A percentile compares a stretch with the other conserved stretches of the same genome.
phyloP scores from a whole-genome alignment of 1,140 invertebrate species.

The Periplaneta americana region DNA sequence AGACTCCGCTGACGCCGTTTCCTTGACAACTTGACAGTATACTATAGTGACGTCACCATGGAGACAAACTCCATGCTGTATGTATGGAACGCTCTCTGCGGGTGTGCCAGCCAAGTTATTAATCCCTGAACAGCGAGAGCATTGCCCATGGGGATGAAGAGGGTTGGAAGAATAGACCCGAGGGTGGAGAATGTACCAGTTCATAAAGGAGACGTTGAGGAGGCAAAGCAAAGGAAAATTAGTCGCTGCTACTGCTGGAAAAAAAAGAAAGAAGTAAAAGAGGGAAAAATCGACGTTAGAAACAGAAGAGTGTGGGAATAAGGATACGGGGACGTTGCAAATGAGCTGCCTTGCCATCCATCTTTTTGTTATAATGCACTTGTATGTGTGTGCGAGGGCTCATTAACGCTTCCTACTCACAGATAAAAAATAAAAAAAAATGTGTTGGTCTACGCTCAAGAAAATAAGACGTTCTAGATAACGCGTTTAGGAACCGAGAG shows the following conservation, averaged over 20 bases:
- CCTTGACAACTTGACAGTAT: neutral
- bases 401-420: neutral
- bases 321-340: neutral
- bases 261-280: neutral
- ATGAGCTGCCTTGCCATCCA: neutral
- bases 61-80: neutral
- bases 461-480: neutral
- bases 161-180: neutral
- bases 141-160: neutral
- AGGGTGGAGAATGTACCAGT: constrained; percentile 2
- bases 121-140: neutral
- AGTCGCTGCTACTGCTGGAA: neutral
- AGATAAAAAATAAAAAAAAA: neutral
- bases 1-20: neutral
- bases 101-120: neutral
- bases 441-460: neutral
- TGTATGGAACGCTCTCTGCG: neutral
- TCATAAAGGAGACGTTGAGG: constrained; percentile 7
- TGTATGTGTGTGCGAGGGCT: neutral
- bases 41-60: neutral
- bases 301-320: neutral
- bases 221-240: constrained; percentile 10
- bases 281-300: constrained; percentile 7
- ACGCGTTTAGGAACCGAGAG: neutral
- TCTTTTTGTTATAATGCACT: neutral